Percentiles rank a stretch among this genome's conserved stretches.
Conservation (phyloP, 2,797 vertebrate species). For the Chelmon rostratus region DNA sequence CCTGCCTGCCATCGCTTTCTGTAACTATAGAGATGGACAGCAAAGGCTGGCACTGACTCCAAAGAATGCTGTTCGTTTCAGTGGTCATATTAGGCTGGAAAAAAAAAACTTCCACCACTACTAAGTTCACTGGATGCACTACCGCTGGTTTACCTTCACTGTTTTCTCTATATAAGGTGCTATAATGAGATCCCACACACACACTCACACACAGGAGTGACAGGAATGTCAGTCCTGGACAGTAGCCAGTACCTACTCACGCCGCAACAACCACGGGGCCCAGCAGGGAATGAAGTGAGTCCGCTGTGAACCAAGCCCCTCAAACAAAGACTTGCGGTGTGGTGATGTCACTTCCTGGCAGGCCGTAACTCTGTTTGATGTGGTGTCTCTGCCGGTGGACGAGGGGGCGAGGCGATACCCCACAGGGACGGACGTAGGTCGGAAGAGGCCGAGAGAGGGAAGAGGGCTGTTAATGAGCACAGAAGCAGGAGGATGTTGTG, state of each 20-base stretch:
- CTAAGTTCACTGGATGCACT: slow-evolving; percentile 27
- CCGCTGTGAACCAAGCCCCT: slow-evolving; percentile 47
- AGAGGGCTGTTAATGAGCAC: slow-evolving; percentile 63
- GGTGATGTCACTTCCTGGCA: slow-evolving; percentile 75
- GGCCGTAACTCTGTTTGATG: slow-evolving; percentile 66
- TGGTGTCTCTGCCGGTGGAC: slow-evolving; percentile 62
- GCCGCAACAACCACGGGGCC: slow-evolving; percentile 32
- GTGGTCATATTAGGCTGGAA: slow-evolving; percentile 2
- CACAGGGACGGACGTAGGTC: slow-evolving; percentile 54
- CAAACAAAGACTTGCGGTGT: slow-evolving; percentile 69
- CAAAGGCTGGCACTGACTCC: slow-evolving; percentile 30
- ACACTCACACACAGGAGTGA: slow-evolving; percentile 51
- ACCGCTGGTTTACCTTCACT: slow-evolving; percentile 16
- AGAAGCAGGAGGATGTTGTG: slow-evolving; percentile 73
- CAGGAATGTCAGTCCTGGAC: slow-evolving; percentile 66
- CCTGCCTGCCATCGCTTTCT: slow-evolving; percentile 58
- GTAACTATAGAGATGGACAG: slow-evolving; percentile 73
- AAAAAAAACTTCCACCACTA: slow-evolving; percentile 20
- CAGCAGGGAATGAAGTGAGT: slow-evolving; percentile 57
- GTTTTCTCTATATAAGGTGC: slow-evolving; percentile 64
- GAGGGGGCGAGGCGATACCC: slow-evolving; percentile 56
- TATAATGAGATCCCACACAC: slow-evolving; percentile 46
- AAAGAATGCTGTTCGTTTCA: slow-evolving; percentile 26
- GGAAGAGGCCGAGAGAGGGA: slow-evolving; percentile 47
- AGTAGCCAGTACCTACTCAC: slow-evolving; percentile 66